Evolutionary conservation across 2,888 invertebrate species (phyloP).

Genomic region (Stenodera caucasica): DNA sequence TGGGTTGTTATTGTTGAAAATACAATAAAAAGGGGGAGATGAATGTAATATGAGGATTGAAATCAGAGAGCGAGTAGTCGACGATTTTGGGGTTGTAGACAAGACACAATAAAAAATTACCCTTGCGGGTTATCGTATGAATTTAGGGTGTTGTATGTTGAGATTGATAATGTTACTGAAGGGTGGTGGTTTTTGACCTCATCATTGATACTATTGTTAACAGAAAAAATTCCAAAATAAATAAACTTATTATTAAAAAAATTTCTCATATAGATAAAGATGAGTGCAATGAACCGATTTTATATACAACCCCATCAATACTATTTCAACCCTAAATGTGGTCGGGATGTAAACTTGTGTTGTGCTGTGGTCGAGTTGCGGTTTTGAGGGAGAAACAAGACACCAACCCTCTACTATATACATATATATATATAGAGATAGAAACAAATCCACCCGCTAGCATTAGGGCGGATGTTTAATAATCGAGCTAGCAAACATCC

Average conservation of each 20-base stretch:
- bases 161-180: slow-evolving; percentile 9
- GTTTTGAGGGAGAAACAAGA: slow-evolving; percentile 43
- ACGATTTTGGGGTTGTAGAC: slow-evolving; percentile 1
- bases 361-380: slow-evolving; percentile 51
- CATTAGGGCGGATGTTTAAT: slow-evolving; percentile 43
- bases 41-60: slow-evolving; percentile 2
- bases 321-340: slow-evolving; percentile 47
- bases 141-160: slow-evolving; percentile 8
- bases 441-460: slow-evolving; percentile 45
- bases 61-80: not conserved
- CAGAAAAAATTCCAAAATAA: slow-evolving; percentile 6
- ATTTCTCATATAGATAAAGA: slow-evolving; percentile 16
- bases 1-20: slow-evolving; percentile 4
- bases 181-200: not conserved
- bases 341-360: slow-evolving; percentile 53
- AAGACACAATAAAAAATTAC: slow-evolving; percentile 17
- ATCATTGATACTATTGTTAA: not conserved
- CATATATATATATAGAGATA: too few relatives aligned
- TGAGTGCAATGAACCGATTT: slow-evolving; percentile 30
- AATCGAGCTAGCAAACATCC: slow-evolving; percentile 47
- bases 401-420: slow-evolving; percentile 36
- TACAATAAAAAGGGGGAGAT: not conserved
- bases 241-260: too few relatives aligned
- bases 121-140: slow-evolving; percentile 1
- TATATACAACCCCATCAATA: slow-evolving; percentile 44